Evolutionary conservation across 2,797 vertebrate genomes (phyloP), one percentile per base, ranked within the genome.

Genomic region (Coranthus polyacanthus): DNA sequence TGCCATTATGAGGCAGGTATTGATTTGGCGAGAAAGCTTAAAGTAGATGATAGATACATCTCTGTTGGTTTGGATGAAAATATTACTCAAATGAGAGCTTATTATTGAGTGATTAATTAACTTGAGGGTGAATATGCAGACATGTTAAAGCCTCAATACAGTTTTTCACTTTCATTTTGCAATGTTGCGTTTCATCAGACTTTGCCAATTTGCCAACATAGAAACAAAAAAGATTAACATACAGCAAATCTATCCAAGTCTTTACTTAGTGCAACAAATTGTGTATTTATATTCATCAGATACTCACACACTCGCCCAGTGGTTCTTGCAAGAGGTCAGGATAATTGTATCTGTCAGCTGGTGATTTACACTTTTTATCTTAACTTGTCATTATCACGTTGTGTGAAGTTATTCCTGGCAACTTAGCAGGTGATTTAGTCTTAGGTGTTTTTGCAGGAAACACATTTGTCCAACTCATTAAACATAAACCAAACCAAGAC

Each of bases 1-100:
- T 12, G 34, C 11, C 55, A 22, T 82, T 16, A 59, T 42, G 52
- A 54, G 20, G 55, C 7, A 1, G 9, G 6, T 3, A 15, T 49
- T 41, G 34, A 68, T 72, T 65, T 13, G 32, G 29, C 13, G 37
- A 57, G 52, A 36, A 41, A 12, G 37, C 24, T 45, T 26, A 12
- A 56, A 61, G 51, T 34, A 18, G 7, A 65, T n/a, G 5, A 9
- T 9, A 24, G 7, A 12, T 17, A 42, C 5, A 13, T 29, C 12
- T 45, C 22, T 43, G 12, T 34, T 8, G 13, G 32, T 36, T 5
- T 15, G 13, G 3, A 51, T 63, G 49, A 38, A 50, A 21, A 58
- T 45, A 43, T 66, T 58, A 62, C 34, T 42, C 11, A 32, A 43
- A 22, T 20, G 5, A 13, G 29, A 21, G 12, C 12, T 18, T 12